A percentile compares a stretch with the other conserved stretches of the same genome.
Evolutionary conservation across 2,888 invertebrate species (phyloP).

Genomic region (Metalampra italica): DNA sequence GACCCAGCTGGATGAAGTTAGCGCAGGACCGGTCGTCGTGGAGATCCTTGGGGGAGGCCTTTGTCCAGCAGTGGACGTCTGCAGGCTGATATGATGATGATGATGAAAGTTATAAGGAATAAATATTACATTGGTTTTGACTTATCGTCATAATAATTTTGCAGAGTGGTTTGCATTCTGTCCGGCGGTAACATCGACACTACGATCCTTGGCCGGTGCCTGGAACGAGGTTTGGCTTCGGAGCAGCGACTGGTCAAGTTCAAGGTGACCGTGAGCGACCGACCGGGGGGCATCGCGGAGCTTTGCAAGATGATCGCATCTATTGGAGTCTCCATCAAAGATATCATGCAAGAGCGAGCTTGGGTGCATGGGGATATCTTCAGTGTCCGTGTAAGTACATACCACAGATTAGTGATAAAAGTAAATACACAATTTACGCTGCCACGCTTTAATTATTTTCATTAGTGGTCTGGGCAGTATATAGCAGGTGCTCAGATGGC

Average conservation of each 20-base stretch:
- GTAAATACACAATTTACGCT: no score
- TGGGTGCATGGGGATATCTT: slow-evolving; percentile 96
- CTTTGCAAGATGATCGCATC: slow-evolving; percentile 86
- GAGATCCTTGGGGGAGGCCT: no score
- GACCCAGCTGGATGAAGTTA: no score
- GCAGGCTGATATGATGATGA: no score
- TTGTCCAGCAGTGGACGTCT: no score
- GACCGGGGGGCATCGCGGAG: slow-evolving; percentile 93
- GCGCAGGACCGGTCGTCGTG: no score
- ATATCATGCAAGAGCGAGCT: slow-evolving; percentile 96
- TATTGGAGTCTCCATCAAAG: slow-evolving; percentile 94
- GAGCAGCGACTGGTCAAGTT: slow-evolving; percentile 84
- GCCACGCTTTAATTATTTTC: no score
- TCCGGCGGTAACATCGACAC: slow-evolving; percentile 96
- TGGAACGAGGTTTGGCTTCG: slow-evolving; percentile 92
- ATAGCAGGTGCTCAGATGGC: no score
- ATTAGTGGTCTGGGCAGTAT: no score
- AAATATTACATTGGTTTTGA: no score
- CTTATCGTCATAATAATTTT: no score
- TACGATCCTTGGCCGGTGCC: slow-evolving; percentile 90
- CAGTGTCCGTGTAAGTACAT: slow-evolving; percentile 55
- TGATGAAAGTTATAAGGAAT: no score
- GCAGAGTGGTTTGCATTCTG: slow-evolving; percentile 88
- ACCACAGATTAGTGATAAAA: neutral
- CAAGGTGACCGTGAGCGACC: slow-evolving; percentile 85